Base-by-base conservation (phyloP, 1,140 invertebrate species). In the Scylla paramamosain region DNA sequence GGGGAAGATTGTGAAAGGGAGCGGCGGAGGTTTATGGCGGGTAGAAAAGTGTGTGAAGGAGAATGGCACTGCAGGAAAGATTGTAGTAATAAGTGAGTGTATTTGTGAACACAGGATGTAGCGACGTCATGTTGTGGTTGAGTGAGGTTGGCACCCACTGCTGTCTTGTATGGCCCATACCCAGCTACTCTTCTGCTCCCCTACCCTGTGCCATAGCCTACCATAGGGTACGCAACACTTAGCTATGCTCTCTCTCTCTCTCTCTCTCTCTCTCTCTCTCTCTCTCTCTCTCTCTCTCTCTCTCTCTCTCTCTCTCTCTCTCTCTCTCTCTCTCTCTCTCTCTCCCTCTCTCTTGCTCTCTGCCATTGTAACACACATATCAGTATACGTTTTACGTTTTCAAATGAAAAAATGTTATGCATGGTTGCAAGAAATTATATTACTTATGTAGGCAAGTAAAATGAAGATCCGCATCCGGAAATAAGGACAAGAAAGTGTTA, bases 61-160 rank as follows among this genome's bases (percentile, higher is more conserved):
- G 31, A 89, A 31, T 89, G 87, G 87, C 87, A 89, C 87, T 89
- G 39, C 87, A 46, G 39, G 87, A 89, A 45, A 12, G 87, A 89
- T 89, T 89, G 39, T 48, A 32, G 87, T 48, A 89, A 89, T 48
- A 89, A 89, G 25, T 48, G 87, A 48, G 87, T 16, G 31, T 89
- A 39, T 3, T 87, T 32, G 84, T 32, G 84, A 32, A 46, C 39
- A n/a, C 14, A 16, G 28, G 39, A 8, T 16, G 31, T 32, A 46
- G 84, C 10, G 31, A 32, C 31, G 84, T 46, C 31, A 46, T 87
- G 84, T 28, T 28, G 3, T 16, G 31, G 84, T 32, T 32, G 84
- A 20, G 39, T 16, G 31, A 28, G 84, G 67, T 48, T 46, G 87
- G 87, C 39, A 46, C 39, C 45, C 39, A 25, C 87, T 31, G 8